Conservation (phyloP, 2,888 invertebrate species). For the Drosophila pegasa region DNA sequence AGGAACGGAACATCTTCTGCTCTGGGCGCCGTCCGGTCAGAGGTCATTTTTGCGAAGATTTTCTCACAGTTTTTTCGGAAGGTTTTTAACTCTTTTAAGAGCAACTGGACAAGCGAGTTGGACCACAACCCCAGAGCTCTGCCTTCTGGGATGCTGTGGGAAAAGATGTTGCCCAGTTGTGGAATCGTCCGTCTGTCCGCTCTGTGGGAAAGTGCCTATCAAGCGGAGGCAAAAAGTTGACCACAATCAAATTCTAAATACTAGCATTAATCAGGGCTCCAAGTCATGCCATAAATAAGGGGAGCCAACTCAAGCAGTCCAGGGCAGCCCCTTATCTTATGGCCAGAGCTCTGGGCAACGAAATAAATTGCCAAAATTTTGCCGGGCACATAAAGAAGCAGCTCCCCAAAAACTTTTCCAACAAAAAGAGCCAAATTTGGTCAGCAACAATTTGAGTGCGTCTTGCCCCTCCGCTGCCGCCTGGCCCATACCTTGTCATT, state of each 20-base stretch:
- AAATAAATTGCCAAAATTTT: slow-evolving; percentile 69
- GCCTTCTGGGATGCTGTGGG: slow-evolving; percentile 61
- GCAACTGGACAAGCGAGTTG: slow-evolving; percentile 69
- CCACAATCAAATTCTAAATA: slow-evolving; percentile 42
- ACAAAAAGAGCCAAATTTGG: slow-evolving; percentile 61
- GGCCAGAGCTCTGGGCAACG: slow-evolving; percentile 44
- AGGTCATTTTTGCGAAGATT: slow-evolving; percentile 75
- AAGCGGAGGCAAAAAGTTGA: slow-evolving; percentile 24
- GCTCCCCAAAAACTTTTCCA: slow-evolving; percentile 49
- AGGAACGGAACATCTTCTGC: slow-evolving; percentile 23
- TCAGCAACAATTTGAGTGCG: slow-evolving; percentile 59
- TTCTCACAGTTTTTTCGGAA: slow-evolving; percentile 76
- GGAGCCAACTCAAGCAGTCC: slow-evolving; percentile 39
- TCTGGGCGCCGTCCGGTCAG: slow-evolving; percentile 65
- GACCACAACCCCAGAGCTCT: slow-evolving; percentile 22
- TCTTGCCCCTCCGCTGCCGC: slow-evolving; percentile 12
- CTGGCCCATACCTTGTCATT: slow-evolving; percentile 23
- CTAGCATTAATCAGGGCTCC: slow-evolving; percentile 53
- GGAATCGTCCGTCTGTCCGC: slow-evolving; percentile 50
- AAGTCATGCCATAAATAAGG: slow-evolving; percentile 63
- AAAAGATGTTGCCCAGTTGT: slow-evolving; percentile 60
- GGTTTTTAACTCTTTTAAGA: slow-evolving; percentile 65
- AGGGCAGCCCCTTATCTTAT: slow-evolving; percentile 63
- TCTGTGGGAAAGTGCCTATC: slow-evolving; percentile 48
- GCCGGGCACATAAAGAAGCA: slow-evolving; percentile 52